Evolutionary conservation across 2,797 vertebrate genomes (phyloP).

Genomic region (Poecilia picta): DNA sequence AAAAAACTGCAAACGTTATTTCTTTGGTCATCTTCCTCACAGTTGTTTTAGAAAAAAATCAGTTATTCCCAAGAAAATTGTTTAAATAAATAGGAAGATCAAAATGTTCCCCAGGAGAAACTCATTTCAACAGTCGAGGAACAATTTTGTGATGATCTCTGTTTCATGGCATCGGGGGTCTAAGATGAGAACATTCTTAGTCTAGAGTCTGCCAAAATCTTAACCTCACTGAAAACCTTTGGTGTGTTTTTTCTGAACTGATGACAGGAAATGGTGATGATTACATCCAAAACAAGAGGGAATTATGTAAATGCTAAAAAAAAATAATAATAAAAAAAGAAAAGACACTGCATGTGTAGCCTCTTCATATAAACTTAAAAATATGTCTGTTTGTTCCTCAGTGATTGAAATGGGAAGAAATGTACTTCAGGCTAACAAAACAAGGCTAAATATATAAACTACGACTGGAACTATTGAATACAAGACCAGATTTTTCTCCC

Average conservation of each 20-base stretch:
- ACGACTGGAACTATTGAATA: neutral
- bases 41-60: neutral
- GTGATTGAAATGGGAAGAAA: neutral
- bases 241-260: neutral
- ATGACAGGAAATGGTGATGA: neutral
- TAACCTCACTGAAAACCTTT: neutral
- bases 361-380: neutral
- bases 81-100: neutral
- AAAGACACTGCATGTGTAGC: neutral
- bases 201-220: neutral
- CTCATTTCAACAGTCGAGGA: neutral
- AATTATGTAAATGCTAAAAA: neutral
- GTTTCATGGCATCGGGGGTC: neutral
- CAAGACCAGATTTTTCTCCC: constrained; percentile 8
- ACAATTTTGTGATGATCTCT: neutral
- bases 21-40: neutral
- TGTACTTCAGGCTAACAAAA: neutral
- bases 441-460: constrained; percentile 11
- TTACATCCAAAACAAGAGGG: neutral
- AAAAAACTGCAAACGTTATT: neutral
- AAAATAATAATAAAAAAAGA: neutral
- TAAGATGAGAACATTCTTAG: neutral
- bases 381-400: neutral
- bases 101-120: neutral
- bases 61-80: neutral